Conservation (phyloP, 2,888 invertebrate species). For the Cepaea hortensis region DNA sequence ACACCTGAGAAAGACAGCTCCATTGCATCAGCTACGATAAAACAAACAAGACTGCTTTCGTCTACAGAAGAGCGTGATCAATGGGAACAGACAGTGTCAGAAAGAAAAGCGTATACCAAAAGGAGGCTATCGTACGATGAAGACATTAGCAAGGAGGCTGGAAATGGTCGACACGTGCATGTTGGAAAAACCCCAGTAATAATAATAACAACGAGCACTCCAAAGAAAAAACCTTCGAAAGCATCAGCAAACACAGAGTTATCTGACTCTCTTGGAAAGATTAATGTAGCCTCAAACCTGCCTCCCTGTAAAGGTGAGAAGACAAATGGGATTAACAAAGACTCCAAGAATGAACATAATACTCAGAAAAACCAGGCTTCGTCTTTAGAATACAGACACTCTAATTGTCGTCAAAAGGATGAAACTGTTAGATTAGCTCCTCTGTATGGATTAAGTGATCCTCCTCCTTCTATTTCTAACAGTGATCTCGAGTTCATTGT, state of each 20-base stretch:
- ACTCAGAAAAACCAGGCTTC: too few relatives aligned
- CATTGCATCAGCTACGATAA: neutral
- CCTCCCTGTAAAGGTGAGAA: too few relatives aligned
- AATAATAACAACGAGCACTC: conserved; percentile 12
- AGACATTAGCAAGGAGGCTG: neutral
- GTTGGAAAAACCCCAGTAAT: neutral
- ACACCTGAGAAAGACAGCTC: neutral
- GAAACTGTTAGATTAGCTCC: too few relatives aligned
- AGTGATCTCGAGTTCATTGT: too few relatives aligned
- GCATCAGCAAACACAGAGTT: neutral
- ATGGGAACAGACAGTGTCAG: neutral
- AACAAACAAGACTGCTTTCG: neutral
- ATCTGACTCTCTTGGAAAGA: neutral
- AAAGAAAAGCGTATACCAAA: neutral
- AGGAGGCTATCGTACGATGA: neutral
- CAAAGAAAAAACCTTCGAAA: neutral
- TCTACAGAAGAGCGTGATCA: neutral
- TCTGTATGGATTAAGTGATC: too few relatives aligned
- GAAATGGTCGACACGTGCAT: too few relatives aligned
- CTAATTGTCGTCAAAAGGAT: too few relatives aligned
- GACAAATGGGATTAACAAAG: too few relatives aligned
- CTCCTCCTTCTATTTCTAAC: too few relatives aligned
- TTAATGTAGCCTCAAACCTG: neutral
- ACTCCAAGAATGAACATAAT: too few relatives aligned
- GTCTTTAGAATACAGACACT: too few relatives aligned